phyloP scores from a whole-genome alignment of 2,888 invertebrate genomes.

The Idaea aversata region DNA sequence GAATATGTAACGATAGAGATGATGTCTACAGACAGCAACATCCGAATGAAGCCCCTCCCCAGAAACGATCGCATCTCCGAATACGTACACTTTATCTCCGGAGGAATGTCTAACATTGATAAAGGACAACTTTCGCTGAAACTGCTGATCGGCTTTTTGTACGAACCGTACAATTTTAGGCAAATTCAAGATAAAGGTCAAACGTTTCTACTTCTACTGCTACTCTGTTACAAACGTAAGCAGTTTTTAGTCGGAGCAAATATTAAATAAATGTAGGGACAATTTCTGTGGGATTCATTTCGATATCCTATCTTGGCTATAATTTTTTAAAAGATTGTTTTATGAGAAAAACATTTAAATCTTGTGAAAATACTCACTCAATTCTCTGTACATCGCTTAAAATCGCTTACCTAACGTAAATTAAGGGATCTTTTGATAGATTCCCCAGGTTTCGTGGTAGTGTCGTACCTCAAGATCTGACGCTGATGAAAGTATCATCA shows the following conservation, averaged over 20 bases:
- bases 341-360: too few relatives aligned
- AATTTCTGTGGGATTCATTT: not conserved
- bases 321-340: not conserved
- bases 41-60: not conserved
- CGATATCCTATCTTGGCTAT: not conserved
- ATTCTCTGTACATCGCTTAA: too few relatives aligned
- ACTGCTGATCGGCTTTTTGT: conserved; percentile 1
- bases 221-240: not conserved
- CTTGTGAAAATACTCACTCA: too few relatives aligned
- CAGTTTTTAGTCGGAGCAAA: not conserved
- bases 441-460: too few relatives aligned
- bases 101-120: not conserved
- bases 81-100: not conserved
- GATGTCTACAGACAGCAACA: not conserved
- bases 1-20: not conserved
- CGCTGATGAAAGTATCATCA: too few relatives aligned
- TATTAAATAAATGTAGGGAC: not conserved
- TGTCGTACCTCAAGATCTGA: too few relatives aligned
- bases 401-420: too few relatives aligned
- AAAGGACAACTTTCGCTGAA: not conserved
- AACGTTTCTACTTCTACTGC: not conserved
- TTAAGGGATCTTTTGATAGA: too few relatives aligned
- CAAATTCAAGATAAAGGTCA: not conserved
- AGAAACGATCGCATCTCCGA: not conserved
- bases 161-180: conserved; percentile 1